These are phyloP conservation scores for Calliopum simillimum DNA, from an alignment of 2,888 invertebrate genomes.

Conservation along the genomic window DNA sequence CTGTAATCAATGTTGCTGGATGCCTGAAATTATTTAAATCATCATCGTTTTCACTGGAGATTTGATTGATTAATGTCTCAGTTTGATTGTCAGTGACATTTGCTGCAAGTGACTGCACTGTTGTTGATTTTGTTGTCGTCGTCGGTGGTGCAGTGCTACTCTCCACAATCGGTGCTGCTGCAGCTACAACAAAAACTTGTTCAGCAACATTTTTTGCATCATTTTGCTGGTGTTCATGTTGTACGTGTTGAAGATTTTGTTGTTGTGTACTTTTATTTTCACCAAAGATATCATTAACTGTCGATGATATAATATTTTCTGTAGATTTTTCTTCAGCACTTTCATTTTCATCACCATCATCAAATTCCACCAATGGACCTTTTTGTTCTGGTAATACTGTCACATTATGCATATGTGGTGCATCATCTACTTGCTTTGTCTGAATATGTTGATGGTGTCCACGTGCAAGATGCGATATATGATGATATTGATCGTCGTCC, in stretches of 20 bases:
- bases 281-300: slow-evolving; percentile 42
- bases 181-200: no score
- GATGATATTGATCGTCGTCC: slow-evolving; percentile 28
- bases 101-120: slow-evolving; percentile 43
- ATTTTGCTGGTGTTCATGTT: not conserved
- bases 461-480: slow-evolving; percentile 21
- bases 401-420: slow-evolving; percentile 51
- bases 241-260: not conserved
- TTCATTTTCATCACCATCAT: slow-evolving; percentile 42
- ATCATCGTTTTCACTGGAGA: slow-evolving; percentile 58
- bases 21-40: slow-evolving; percentile 63
- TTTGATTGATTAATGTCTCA: slow-evolving; percentile 57
- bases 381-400: no score
- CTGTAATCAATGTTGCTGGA: slow-evolving; percentile 61
- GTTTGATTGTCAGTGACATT: slow-evolving; percentile 45
- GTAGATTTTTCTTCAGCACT: slow-evolving; percentile 49
- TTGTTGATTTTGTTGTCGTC: slow-evolving; percentile 48
- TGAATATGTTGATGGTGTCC: slow-evolving; percentile 17
- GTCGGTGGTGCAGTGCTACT: not conserved
- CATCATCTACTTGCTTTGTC: not conserved
- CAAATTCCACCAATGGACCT: no score
- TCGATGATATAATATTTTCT: slow-evolving; percentile 42
- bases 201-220: no score
- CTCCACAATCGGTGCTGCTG: not conserved
- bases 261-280: slow-evolving; percentile 26